phyloP scores from a whole-genome alignment of 2,888 invertebrate species.

The Halictus ligatus region DNA sequence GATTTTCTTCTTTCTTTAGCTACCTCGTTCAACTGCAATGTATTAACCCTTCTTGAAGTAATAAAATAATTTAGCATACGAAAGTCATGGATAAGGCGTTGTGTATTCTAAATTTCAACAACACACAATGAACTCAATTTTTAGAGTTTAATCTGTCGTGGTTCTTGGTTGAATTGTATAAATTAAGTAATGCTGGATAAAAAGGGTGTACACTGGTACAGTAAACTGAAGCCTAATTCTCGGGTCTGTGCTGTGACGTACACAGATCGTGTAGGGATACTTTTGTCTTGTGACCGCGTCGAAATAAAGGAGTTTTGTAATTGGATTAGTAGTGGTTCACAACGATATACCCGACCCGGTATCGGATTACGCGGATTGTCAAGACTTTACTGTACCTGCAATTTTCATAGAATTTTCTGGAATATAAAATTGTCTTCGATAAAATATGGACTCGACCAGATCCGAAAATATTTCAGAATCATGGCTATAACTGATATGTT shows the following conservation, averaged over 20 bases:
- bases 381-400: neutral
- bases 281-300: too few relatives aligned
- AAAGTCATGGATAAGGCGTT: neutral
- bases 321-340: too few relatives aligned
- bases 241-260: too few relatives aligned
- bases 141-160: neutral
- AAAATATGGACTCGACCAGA: neutral
- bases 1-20: neutral
- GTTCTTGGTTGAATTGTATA: neutral
- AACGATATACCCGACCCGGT: too few relatives aligned
- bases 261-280: too few relatives aligned
- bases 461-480: neutral
- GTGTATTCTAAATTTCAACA: neutral
- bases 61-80: neutral
- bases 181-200: neutral
- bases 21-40: neutral
- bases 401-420: neutral
- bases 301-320: too few relatives aligned
- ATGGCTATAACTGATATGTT: neutral
- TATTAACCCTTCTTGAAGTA: neutral
- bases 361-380: too few relatives aligned
- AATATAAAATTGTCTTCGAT: neutral
- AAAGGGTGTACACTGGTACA: too few relatives aligned
- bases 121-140: too few relatives aligned
- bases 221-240: too few relatives aligned